Percentiles rank a stretch among this genome's conserved stretches.
These are phyloP conservation scores for Protobothrops flavoviridis DNA, from an alignment of 2,113 vertebrate species.

Conservation along the genomic window DNA sequence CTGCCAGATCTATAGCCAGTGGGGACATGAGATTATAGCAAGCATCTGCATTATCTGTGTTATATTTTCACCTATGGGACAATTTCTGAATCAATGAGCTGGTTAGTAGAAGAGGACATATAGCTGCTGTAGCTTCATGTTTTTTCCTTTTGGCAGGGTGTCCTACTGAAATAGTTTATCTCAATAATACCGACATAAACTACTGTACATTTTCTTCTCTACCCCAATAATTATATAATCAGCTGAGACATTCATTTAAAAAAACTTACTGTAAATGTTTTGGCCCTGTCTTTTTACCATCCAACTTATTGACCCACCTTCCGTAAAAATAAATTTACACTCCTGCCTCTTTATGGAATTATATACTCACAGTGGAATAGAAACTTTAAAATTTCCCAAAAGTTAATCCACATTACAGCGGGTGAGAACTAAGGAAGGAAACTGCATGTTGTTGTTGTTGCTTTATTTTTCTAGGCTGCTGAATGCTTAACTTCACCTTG, in stretches of 20 bases:
- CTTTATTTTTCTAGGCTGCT: neutral
- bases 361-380: neutral
- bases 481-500: neutral
- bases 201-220: neutral
- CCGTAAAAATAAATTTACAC: neutral
- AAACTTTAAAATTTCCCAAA: fast-evolving
- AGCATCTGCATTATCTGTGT: slow-evolving; percentile 39
- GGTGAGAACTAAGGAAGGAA: neutral
- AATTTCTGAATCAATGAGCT: neutral
- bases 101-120: slow-evolving; percentile 18
- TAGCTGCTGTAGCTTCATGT: slow-evolving; percentile 35
- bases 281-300: neutral
- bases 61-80: slow-evolving; percentile 15
- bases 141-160: slow-evolving; percentile 13
- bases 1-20: slow-evolving; percentile 39
- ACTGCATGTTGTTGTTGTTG: fast-evolving
- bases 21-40: slow-evolving; percentile 23
- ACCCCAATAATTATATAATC: neutral
- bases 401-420: neutral
- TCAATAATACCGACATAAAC: slow-evolving; percentile 31
- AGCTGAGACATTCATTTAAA: neutral
- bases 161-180: slow-evolving; percentile 32
- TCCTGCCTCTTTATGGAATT: neutral
- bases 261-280: neutral
- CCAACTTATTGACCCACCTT: neutral